A percentile compares a stretch with the other conserved stretches of the same genome.
Evolutionary conservation across 2,888 invertebrate species (phyloP).

Genomic region (Xestia sexstrigata): DNA sequence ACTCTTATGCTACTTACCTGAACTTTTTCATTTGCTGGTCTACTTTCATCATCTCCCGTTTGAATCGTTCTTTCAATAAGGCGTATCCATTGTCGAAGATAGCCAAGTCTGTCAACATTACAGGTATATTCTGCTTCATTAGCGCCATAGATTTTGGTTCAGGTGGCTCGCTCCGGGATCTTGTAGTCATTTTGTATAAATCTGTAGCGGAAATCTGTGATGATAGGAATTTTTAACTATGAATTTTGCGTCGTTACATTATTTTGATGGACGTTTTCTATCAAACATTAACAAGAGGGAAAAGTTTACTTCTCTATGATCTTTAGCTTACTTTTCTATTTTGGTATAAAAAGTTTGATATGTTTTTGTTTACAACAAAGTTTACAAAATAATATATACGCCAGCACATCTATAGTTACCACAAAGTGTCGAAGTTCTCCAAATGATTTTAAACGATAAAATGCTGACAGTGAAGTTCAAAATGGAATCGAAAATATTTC

Average conservation of each 20-base stretch:
- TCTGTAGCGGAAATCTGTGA: background rate
- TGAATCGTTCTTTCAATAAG: slow-evolving; percentile 74
- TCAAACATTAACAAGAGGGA: too few relatives aligned
- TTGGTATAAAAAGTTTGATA: background rate
- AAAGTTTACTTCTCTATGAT: background rate
- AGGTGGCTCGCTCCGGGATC: background rate
- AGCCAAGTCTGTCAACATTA: slow-evolving; percentile 71
- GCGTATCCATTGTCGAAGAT: slow-evolving; percentile 74
- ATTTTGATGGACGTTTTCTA: slow-evolving; percentile 1
- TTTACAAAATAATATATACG: too few relatives aligned
- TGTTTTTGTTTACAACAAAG: background rate
- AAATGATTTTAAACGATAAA: too few relatives aligned
- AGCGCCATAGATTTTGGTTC: background rate
- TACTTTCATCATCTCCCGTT: slow-evolving; percentile 76
- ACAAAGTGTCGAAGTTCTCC: too few relatives aligned
- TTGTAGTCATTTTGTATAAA: slow-evolving; percentile 28
- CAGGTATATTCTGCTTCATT: slow-evolving; percentile 66
- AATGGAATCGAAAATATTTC: too few relatives aligned
- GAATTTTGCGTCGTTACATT: background rate
- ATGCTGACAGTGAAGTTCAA: too few relatives aligned
- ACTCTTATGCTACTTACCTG: slow-evolving; percentile 66
- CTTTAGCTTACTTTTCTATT: background rate
- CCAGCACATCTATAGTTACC: too few relatives aligned
- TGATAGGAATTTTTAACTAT: background rate
- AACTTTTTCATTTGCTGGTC: slow-evolving; percentile 79